phyloP scores from a whole-genome alignment of 2,797 vertebrate species.

The Enteromius treurensis region DNA sequence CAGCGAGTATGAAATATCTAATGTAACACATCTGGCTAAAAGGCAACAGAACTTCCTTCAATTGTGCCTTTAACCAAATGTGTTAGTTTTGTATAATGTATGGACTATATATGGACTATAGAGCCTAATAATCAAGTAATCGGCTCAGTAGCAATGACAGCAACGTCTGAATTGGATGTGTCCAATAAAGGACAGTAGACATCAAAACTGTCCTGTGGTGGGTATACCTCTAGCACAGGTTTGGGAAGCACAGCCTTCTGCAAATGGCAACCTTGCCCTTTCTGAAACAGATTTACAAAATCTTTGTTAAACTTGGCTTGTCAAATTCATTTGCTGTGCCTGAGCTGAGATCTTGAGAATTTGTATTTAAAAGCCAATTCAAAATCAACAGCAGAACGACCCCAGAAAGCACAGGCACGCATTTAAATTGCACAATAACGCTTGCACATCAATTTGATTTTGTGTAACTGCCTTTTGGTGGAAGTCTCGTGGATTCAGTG shows the following conservation, averaged over 20 bases:
- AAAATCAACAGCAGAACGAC: not conserved
- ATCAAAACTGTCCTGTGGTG: not conserved
- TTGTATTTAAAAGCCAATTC: not conserved
- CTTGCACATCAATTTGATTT: conserved; percentile 31
- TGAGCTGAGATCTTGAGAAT: not conserved
- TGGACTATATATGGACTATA: not conserved
- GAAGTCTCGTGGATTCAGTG: conserved; percentile 47
- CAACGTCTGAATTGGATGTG: not conserved
- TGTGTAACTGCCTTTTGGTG: conserved; percentile 39
- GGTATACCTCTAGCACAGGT: not conserved
- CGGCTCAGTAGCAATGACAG: not conserved
- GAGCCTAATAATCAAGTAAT: not conserved
- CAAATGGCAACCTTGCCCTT: not conserved
- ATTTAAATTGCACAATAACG: conserved; percentile 20
- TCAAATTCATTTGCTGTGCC: not conserved
- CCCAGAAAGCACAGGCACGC: not conserved
- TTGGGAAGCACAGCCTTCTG: not conserved
- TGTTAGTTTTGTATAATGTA: not conserved
- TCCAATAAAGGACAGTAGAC: not conserved
- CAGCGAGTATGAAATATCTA: not conserved
- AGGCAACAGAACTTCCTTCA: not conserved
- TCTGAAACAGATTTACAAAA: not conserved
- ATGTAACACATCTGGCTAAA: too few relatives aligned
- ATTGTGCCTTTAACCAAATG: not conserved
- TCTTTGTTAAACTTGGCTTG: conserved; percentile 13